Base-by-base conservation (phyloP, 2,113 vertebrate species). In the Casuarius casuarius region DNA sequence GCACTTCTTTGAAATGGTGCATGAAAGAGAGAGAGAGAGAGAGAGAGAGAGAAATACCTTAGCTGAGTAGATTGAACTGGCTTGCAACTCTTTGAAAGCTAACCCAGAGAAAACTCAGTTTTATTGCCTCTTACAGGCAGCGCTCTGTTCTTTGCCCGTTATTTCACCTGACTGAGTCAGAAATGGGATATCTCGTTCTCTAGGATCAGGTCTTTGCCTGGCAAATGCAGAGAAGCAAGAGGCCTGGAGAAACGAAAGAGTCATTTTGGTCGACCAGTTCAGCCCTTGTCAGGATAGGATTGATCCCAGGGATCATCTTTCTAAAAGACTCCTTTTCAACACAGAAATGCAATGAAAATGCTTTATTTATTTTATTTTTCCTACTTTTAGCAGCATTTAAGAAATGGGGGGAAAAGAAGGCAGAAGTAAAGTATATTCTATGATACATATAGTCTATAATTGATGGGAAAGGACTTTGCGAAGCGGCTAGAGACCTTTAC, bases 1-100 rank as follows among this genome's bases (percentile, higher is more conserved):
- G 23, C 33, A 44, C 68, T 96, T 85, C 80, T 96, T 94, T 94
- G 93, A 94, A 94, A 95, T n/a, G 44, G n/a, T 17, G 62, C 63
- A 48, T 71, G 67, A 61, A 75, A 94, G 80, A 82, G 44, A 40
- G n/a, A 5, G 4, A 2, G 4, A 15, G 1, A 12, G 21, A 7
- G 4, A 23, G 8, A 18, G 35, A 61, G 44, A 63, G 26, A 4
- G n/a, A 89, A 68, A 56, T 81, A 77, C 61, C 71, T 92, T 66
- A 92, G 71, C 84, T 29, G 4, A 76, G 46, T n/a, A 84, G 70
- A 76, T 76, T 92, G 81, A 82, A 23, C 66, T 71, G 33, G 49
- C 77, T 92, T 82, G 48, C 81, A 92, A 73, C 70, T 73, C 83
- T 78, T 73, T 91, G 68, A 92, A 96, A 86, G 44, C 31, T 49